phyloP scores from a whole-genome alignment of 2,888 invertebrate species.

The Agrochola litura region DNA sequence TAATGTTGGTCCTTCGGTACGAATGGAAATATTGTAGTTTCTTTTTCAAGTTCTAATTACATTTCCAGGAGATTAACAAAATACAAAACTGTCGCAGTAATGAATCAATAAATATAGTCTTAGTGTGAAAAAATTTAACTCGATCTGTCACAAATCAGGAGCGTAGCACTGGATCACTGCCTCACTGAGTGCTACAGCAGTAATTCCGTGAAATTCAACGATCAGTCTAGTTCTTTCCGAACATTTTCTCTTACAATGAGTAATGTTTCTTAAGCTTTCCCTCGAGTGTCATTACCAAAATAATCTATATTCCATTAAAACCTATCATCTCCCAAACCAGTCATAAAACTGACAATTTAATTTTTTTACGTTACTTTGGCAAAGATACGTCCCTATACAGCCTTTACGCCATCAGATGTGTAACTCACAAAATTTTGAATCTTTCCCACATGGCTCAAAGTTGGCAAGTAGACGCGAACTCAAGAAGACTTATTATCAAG shows the following conservation, averaged over 20 bases:
- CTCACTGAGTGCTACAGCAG: conserved; percentile 1
- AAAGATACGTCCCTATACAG: conserved; percentile 44
- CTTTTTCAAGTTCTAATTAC: neutral
- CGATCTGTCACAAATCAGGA: neutral
- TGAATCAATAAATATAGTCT: neutral
- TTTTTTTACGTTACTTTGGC: conserved; percentile 30
- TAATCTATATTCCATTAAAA: conserved; percentile 28
- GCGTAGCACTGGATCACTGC: neutral
- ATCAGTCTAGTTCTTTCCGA: conserved; percentile 5
- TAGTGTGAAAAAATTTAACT: neutral
- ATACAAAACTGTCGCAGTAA: neutral
- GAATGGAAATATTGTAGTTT: conserved; percentile 7
- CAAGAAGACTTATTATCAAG: conserved; percentile 52
- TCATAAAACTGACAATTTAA: conserved; percentile 30
- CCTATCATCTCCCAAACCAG: conserved; percentile 18
- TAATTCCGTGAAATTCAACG: conserved; percentile 1
- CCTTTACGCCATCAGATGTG: conserved; percentile 36
- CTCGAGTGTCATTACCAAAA: neutral
- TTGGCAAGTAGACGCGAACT: conserved; percentile 56
- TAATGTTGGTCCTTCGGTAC: conserved; percentile 30
- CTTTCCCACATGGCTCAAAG: conserved; percentile 50
- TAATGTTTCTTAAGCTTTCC: neutral
- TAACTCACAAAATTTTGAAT: conserved; percentile 56
- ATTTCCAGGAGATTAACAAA: neutral
- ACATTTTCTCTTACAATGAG: conserved; percentile 2